Evolutionary conservation across 2,888 invertebrate genomes (phyloP).

Genomic region (Cataglyphis rosenhaueri): DNA sequence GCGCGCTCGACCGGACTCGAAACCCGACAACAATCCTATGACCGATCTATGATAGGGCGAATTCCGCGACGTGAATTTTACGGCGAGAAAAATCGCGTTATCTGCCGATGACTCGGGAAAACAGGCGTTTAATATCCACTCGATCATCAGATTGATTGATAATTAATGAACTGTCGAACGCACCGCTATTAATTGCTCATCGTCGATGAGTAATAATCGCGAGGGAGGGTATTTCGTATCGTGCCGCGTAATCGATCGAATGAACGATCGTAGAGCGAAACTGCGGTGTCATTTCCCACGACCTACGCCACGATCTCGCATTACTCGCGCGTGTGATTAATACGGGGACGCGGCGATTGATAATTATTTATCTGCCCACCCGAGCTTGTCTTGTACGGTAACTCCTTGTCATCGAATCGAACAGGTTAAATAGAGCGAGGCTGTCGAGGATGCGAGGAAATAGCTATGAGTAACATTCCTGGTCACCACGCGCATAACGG

Average conservation of each 20-base stretch:
- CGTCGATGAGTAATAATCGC: slow-evolving; percentile 67
- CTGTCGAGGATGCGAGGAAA: background rate
- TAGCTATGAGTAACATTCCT: slow-evolving; percentile 54
- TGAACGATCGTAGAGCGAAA: slow-evolving; percentile 78
- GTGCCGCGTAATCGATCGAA: slow-evolving; percentile 65
- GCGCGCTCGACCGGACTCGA: slow-evolving; percentile 59
- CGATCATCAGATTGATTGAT: slow-evolving; percentile 64
- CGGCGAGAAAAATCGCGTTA: slow-evolving; percentile 52
- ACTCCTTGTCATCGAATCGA: background rate
- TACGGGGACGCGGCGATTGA: slow-evolving; percentile 7
- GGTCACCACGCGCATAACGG: slow-evolving; percentile 65
- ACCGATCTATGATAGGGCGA: slow-evolving; percentile 1
- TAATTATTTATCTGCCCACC: slow-evolving; percentile 19
- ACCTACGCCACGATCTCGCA: slow-evolving; percentile 65
- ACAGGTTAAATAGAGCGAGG: slow-evolving; percentile 14
- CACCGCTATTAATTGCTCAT: slow-evolving; percentile 67
- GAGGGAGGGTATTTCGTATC: slow-evolving; percentile 60
- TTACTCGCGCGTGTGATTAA: slow-evolving; percentile 37
- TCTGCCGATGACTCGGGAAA: slow-evolving; percentile 65
- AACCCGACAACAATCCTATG: background rate
- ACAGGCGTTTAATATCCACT: slow-evolving; percentile 59
- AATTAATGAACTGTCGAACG: slow-evolving; percentile 69
- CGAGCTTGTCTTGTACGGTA: background rate
- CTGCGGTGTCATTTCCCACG: slow-evolving; percentile 79
- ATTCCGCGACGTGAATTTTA: slow-evolving; percentile 19